Percentiles rank a stretch among this genome's conserved stretches.
Conservation (phyloP, 2,797 vertebrate genomes). For the Myotis findleyi region DNA sequence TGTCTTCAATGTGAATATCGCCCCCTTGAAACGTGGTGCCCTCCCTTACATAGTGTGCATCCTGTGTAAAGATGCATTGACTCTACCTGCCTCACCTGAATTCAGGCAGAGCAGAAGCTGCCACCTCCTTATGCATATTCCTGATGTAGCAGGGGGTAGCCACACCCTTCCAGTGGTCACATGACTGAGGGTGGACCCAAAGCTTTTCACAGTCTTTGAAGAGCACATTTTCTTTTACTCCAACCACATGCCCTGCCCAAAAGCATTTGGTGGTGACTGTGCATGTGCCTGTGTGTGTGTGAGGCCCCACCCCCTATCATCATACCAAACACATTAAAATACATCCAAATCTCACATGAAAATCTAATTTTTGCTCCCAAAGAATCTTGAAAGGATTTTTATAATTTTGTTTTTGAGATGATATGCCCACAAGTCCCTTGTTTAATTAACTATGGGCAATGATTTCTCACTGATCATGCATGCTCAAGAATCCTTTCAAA, state of each 20-base stretch:
- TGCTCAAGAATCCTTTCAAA: conserved; percentile 48
- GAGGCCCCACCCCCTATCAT: neutral
- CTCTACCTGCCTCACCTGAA: neutral
- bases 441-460: conserved; percentile 56
- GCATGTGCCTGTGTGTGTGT: neutral
- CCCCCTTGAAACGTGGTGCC: neutral
- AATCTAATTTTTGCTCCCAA: conserved; percentile 9
- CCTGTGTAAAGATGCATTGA: neutral
- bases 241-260: neutral
- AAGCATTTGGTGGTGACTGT: neutral
- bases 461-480: neutral
- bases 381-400: conserved; percentile 56
- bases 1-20: neutral
- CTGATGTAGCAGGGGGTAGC: neutral
- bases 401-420: conserved; percentile 60
- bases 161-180: neutral
- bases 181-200: neutral
- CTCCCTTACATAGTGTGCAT: neutral
- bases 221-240: neutral
- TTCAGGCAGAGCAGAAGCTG: neutral
- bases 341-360: conserved; percentile 18
- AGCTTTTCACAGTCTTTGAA: neutral
- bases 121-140: neutral
- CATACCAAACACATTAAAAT: conserved; percentile 44
- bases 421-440: conserved; percentile 23